These are phyloP conservation scores for Gryllus bimaculatus DNA, from an alignment of 1,140 invertebrate species.

Conservation along the genomic window DNA sequence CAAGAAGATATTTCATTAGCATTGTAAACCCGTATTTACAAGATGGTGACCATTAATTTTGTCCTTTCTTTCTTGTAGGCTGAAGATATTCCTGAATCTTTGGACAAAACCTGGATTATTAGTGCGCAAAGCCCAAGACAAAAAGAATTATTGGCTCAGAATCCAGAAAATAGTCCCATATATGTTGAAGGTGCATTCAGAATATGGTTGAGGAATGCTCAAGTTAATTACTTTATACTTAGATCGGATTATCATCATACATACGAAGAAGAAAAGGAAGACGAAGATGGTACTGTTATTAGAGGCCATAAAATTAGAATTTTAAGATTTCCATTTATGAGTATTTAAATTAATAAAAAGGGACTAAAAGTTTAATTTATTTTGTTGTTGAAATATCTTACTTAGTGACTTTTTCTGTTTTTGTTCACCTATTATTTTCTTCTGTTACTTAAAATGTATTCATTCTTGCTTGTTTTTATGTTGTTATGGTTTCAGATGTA, in stretches of 20 bases:
- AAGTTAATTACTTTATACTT: conserved; percentile 79
- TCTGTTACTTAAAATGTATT: not conserved
- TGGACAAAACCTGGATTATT: conserved; percentile 91
- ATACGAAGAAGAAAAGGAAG: not conserved
- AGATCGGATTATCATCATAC: conserved; percentile 49
- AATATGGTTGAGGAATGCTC: conserved; percentile 65
- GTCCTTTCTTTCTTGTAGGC: conserved; percentile 38
- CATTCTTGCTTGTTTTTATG: conserved; percentile 13
- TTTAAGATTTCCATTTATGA: no score
- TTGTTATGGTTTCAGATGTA: conserved; percentile 48
- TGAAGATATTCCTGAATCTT: conserved; percentile 57
- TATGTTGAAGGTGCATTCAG: conserved; percentile 81
- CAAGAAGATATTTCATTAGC: no score
- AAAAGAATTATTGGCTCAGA: conserved; percentile 57
- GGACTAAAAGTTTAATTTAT: no score
- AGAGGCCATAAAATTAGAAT: no score
- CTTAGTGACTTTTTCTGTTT: no score
- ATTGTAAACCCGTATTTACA: no score
- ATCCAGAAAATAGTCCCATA: conserved; percentile 57
- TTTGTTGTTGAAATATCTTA: no score
- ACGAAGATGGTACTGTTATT: not conserved
- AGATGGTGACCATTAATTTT: not conserved
- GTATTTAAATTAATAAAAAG: no score
- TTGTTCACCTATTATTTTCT: no score
- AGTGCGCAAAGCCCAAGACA: conserved; percentile 78